A percentile compares a stretch with the other conserved stretches of the same genome.
phyloP scores from a whole-genome alignment of 2,888 invertebrate species.

The Ganaspis brasiliensis region DNA sequence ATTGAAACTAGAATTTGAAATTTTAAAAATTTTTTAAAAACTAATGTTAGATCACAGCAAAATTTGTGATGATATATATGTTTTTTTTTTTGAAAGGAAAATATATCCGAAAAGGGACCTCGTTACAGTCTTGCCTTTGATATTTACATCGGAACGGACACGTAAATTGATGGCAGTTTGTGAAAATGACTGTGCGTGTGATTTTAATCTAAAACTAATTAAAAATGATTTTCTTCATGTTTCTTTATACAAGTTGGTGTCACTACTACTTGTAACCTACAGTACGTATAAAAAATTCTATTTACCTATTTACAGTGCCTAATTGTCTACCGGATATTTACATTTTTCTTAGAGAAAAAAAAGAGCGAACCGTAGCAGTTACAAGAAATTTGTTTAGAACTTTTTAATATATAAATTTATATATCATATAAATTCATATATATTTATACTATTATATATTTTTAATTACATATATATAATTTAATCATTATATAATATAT shows the following conservation, averaged over 20 bases:
- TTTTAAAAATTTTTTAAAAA: constrained; percentile 12
- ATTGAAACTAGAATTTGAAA: neutral
- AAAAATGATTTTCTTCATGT: constrained; percentile 6
- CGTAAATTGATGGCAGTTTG: constrained; percentile 18
- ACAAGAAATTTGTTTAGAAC: constrained; percentile 46
- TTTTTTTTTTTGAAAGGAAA: constrained; percentile 1
- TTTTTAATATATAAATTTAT: constrained; percentile 56
- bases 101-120: constrained; percentile 36
- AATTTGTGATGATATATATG: constrained; percentile 1
- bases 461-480: constrained; percentile 32
- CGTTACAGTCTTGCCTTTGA: constrained; percentile 32
- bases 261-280: constrained; percentile 55
- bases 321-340: constrained; percentile 65
- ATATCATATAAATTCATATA: constrained; percentile 57
- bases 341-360: constrained; percentile 57
- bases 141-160: constrained; percentile 34
- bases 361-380: constrained; percentile 45
- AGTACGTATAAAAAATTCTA: constrained; percentile 70
- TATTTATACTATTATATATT: constrained; percentile 55
- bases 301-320: constrained; percentile 71
- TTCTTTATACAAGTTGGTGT: constrained; percentile 33
- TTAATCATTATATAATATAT: constrained; percentile 17
- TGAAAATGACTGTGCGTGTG: constrained; percentile 41
- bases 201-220: constrained; percentile 15
- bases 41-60: constrained; percentile 9